Evolutionary conservation across 2,113 vertebrate species (phyloP).

Genomic region (Lampris incognitus): DNA sequence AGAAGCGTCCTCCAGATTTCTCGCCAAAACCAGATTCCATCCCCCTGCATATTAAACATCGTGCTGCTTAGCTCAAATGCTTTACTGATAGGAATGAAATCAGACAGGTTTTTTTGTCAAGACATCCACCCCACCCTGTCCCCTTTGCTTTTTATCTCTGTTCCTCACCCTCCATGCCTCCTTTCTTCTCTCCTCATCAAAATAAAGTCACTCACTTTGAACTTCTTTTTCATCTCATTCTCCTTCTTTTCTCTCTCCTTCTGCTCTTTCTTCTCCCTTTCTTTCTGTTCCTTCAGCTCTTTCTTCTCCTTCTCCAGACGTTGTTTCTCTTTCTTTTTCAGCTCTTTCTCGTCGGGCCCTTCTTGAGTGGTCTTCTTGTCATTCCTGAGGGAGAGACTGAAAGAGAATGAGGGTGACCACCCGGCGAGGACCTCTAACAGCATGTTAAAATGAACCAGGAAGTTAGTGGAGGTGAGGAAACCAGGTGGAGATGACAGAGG

Average conservation of each 20-base stretch:
- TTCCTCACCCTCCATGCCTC: constrained; percentile 30
- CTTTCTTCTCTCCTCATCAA: constrained; percentile 2
- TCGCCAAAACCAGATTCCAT: constrained; percentile 32
- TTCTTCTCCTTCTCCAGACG: constrained; percentile 81
- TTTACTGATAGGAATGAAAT: constrained; percentile 73
- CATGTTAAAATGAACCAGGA: constrained; percentile 20
- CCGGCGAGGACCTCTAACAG: neutral
- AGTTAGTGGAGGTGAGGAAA: neutral
- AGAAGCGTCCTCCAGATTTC: neutral
- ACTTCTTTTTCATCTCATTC: constrained; percentile 73
- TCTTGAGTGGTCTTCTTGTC: constrained; percentile 66
- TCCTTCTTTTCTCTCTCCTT: constrained; percentile 74
- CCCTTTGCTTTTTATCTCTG: constrained; percentile 49
- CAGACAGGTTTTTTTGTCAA: constrained; percentile 69
- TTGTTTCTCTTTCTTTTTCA: constrained; percentile 81
- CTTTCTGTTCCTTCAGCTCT: constrained; percentile 72
- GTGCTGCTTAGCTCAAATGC: constrained; percentile 14
- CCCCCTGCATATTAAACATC: neutral
- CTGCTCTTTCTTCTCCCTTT: constrained; percentile 74
- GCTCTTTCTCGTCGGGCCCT: constrained; percentile 74
- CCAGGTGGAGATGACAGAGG: neutral
- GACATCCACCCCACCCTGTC: constrained; percentile 23
- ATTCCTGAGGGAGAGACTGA: constrained; percentile 34
- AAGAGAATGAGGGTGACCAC: neutral
- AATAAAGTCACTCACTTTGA: constrained; percentile 65